phyloP scores from a whole-genome alignment of 2,797 vertebrate species.

The Myripristis murdjan region DNA sequence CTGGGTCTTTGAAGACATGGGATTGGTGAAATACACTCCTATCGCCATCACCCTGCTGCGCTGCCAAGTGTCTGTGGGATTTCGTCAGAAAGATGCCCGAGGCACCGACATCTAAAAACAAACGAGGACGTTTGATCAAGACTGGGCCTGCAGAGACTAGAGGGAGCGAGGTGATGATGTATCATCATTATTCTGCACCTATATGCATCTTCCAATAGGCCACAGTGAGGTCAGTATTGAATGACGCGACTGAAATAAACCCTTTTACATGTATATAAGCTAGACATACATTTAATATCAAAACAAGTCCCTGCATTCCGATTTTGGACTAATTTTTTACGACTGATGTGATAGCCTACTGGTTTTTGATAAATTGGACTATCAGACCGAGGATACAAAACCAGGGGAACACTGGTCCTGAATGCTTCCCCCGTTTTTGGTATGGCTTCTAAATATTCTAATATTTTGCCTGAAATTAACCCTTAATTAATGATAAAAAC shows the following conservation, averaged over 20 bases:
- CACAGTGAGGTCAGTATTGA: slow-evolving; percentile 45
- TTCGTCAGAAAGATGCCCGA: slow-evolving; percentile 71
- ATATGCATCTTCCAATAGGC: slow-evolving; percentile 70
- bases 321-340: no score
- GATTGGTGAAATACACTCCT: slow-evolving; percentile 35
- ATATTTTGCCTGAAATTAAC: no score
- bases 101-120: slow-evolving; percentile 72
- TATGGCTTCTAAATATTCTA: no score
- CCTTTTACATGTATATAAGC: slow-evolving; percentile 8
- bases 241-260: background rate
- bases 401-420: no score
- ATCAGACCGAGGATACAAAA: no score
- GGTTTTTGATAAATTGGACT: no score
- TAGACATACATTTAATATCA: background rate
- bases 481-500: no score
- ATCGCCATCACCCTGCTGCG: slow-evolving; percentile 50
- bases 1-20: slow-evolving; percentile 52
- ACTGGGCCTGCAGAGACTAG: slow-evolving; percentile 63
- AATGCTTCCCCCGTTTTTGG: no score
- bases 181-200: slow-evolving; percentile 60
- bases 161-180: slow-evolving; percentile 54
- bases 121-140: slow-evolving; percentile 71
- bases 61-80: slow-evolving; percentile 67
- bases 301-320: no score
- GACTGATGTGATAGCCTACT: no score